Evolutionary conservation across 2,113 vertebrate genomes (phyloP), one percentile per base, ranked within the genome.

Genomic region (Oreotrochilus melanogaster): DNA sequence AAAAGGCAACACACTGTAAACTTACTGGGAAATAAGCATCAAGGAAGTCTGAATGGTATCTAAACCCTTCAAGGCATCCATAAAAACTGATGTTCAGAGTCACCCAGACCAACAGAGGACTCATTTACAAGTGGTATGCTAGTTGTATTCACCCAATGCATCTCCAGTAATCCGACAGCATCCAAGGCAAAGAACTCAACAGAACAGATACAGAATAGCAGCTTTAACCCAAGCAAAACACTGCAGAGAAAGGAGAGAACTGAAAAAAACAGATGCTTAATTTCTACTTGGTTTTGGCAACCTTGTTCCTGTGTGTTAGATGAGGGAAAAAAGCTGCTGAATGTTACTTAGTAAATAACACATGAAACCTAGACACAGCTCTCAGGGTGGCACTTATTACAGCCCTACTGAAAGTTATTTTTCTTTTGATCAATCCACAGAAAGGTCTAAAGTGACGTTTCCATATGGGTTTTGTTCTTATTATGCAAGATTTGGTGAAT

Each of bases 221-320:
- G 69, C 74, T 87, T 3, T 51, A 37, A 94, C 67, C 62, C 75
- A 88, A 67, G 61, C 47, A 78, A 96, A 96, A 90, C 10, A 35
- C 56, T 73, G 74, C 82, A 88, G 9, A 66, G 73, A 62, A 88
- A 73, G 23, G 25, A 95, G 10, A 15, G 72, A 90, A 83, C 60
- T 92, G 56, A 64, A 60, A 86, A 87, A 87, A 92, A 62, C 48
- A 88, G 79, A 94, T 90, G 61, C 62, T 79, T 91, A 79, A 93
- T 95, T 94, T 88, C 82, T 74, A 62, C 88, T 90, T 96, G 86
- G 89, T 96, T 94, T 89, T 92, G 81, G 86, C 78, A 94, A 58
- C 47, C 43, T 73, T 73, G 57, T 91, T 91, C 61, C 57, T 85
- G 27, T 47, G 57, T 92, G 57, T 71, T 80, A 86, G 37, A 80